Conservation (phyloP, 2,797 vertebrate species). For the Sandelia bainsii region DNA sequence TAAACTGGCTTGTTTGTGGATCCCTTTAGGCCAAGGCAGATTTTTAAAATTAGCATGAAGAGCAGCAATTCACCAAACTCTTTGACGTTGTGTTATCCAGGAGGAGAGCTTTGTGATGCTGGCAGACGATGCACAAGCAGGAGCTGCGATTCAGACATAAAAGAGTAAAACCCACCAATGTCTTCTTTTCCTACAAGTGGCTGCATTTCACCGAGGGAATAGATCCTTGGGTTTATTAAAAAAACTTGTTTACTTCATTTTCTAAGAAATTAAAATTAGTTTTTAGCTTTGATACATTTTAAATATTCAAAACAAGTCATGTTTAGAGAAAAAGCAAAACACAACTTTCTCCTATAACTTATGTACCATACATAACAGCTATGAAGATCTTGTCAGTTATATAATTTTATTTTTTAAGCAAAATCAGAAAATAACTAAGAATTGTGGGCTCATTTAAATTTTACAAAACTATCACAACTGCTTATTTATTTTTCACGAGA, state of each 20-base stretch:
- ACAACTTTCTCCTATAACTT: not conserved
- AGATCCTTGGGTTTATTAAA: conserved; percentile 18
- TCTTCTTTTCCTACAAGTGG: conserved; percentile 7
- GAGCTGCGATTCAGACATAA: conserved; percentile 10
- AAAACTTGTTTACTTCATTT: conserved; percentile 41
- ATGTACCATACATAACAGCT: not conserved
- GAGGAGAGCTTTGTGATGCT: conserved; percentile 21
- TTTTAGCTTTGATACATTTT: conserved; percentile 3
- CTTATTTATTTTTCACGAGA: conserved; percentile 27
- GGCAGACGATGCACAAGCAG: conserved; percentile 9
- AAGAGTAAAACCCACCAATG: conserved; percentile 12
- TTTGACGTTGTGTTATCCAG: conserved; percentile 37
- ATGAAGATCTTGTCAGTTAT: not conserved
- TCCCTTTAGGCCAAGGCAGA: conserved; percentile 12
- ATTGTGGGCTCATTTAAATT: not conserved
- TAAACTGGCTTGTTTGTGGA: conserved; percentile 8
- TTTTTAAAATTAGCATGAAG: conserved; percentile 24
- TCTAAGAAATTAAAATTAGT: conserved; percentile 7
- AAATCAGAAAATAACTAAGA: not conserved
- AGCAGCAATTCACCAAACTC: conserved; percentile 37
- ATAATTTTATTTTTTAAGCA: not conserved
- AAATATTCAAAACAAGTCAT: not conserved
- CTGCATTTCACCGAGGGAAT: conserved; percentile 26
- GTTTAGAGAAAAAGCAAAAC: not conserved
- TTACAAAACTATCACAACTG: not conserved